Conservation (phyloP, 1,140 invertebrate genomes). For the Anoplolepis gracilipes region DNA sequence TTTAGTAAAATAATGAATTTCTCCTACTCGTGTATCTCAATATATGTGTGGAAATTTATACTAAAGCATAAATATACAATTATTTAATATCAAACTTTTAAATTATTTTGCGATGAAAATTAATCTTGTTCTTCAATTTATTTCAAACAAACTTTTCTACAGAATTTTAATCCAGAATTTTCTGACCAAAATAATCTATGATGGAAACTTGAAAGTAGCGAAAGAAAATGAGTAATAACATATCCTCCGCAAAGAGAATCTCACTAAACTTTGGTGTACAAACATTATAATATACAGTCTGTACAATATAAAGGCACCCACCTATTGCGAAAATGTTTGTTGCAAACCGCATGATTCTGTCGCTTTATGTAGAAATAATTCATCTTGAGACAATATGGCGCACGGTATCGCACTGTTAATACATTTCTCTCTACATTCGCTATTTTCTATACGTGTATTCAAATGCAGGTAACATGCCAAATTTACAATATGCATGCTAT, state of each 20-base stretch:
- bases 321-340: constrained; percentile 24
- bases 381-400: constrained; percentile 45
- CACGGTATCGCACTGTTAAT: constrained; percentile 34
- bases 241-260: constrained; percentile 22
- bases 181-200: neutral
- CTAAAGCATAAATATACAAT: neutral
- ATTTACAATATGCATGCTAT: constrained; percentile 64
- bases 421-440: constrained; percentile 1
- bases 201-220: neutral
- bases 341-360: constrained; percentile 42
- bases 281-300: constrained; percentile 16
- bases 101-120: neutral
- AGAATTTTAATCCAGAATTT: constrained; percentile 7
- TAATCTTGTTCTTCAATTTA: neutral
- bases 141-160: neutral
- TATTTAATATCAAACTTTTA: neutral
- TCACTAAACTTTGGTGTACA: neutral
- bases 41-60: neutral
- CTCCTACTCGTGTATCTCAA: neutral
- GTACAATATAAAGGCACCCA: constrained; percentile 24
- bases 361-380: constrained; percentile 66
- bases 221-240: constrained; percentile 6
- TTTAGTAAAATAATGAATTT: neutral
- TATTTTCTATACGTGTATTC: constrained; percentile 51
- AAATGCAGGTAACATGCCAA: constrained; percentile 69